Base-by-base conservation (phyloP, 2,888 invertebrate genomes). In the Heterodera filipjevi region DNA sequence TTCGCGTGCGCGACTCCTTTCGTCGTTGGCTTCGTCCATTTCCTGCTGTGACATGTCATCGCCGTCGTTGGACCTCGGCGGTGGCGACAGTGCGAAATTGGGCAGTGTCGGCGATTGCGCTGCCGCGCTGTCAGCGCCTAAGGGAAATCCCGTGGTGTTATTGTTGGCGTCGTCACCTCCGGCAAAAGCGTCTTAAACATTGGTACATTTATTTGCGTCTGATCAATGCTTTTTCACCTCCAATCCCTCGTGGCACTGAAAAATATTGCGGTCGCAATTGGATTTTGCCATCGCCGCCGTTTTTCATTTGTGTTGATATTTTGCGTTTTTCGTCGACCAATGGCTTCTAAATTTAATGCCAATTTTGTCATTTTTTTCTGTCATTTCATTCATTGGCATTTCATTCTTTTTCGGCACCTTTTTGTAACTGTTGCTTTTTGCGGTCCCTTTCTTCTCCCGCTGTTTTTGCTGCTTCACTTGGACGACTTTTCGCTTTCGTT, bases 21-120 rank as follows among this genome's bases (percentile, higher is more conserved):
- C 64, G 49, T 44, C 16, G 35, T 72, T 35, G 30, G 72, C 59
- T 72, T 59, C 59, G 30, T 73, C 64, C 33, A 35, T 73, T 73
- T 27, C 59, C 22, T 39, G 44, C 19, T 19, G 53, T 10, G 59
- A 49, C 8, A 49, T 59, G 59, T 5, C 59, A 12, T 27, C 59
- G 59, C 27, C n/a, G 27, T 27, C 10, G n/a, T 27, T 59, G 27
- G 27, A 27, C 12, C 8, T n/a, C 27, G 27, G 27, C 59, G 59
- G n/a, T 8, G 59, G 59, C 27, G 59, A 59, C n/a, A 59, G 27
- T 30, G 59, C 59, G 59, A 59, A 10, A 10, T 59, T 59, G 59
- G 59, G 59, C 27, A 27, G 10, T 59, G 59, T n/a, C 59, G 59
- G 59, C 27, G 59, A 59, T 59, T 53, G 53, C 5, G 59, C 27